Evolutionary conservation across 2,113 vertebrate genomes (phyloP), one percentile per base, ranked within the genome.

Genomic region (Puma concolor): DNA sequence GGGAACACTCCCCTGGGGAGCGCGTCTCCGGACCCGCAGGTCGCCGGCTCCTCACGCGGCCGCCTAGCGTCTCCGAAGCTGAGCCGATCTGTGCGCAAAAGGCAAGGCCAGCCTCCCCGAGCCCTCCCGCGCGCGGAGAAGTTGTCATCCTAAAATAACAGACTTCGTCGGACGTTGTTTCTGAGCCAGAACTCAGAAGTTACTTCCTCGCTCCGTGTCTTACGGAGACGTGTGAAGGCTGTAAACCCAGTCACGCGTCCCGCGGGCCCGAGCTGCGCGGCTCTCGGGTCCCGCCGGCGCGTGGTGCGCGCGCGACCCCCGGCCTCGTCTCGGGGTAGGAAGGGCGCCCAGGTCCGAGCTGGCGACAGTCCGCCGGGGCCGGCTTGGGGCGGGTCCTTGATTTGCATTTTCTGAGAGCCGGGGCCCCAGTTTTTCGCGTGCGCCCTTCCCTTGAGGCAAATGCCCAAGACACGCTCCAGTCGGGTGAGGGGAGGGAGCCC

Each of bases 101-200:
- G 63, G 83, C 86, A 50, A 17, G 1, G 5, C 84, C 57, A 15
- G 25, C 33, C 67, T 86, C 72, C n/a, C 14, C 0, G 48, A 67
- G 5, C 2, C n/a, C 54, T 54, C 52, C 0, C 1, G 36, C 1
- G 48, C 15, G 8, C n/a, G 3, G 0, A 36, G 38, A 5, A 52
- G 21, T 19, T 36, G 72, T 50, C 79, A 44, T 84, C 50, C 0
- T 23, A 72, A 86, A 66, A 31, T 17, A 33, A 86, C 29, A 50
- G 25, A 90, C 36, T n/a, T 86, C 9, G 2, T 60, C 2, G 15
- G 8, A 6, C 29, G 83, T 38, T 57, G 48, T 63, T 94, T 94
- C 79, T 63, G 80, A 76, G 57, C n/a, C n/a, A 0, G 4, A 85
- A 17, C 7, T 52, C 21, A 41, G 81, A 92, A 67, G 29, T 27